phyloP scores from a whole-genome alignment of 1,140 invertebrate species.

The Antheraea pernyi region DNA sequence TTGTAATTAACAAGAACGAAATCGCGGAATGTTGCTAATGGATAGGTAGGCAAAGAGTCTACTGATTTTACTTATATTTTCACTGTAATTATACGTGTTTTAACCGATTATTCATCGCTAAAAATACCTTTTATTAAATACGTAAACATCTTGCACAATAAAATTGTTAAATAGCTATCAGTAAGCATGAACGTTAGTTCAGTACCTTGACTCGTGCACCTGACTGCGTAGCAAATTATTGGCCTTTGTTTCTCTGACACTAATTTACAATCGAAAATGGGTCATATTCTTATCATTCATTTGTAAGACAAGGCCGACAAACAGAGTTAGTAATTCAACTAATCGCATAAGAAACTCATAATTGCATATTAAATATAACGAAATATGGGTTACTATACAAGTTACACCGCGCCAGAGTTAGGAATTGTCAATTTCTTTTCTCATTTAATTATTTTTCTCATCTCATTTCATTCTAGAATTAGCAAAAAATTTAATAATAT shows the following conservation, averaged over 20 bases:
- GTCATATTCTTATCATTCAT: background rate
- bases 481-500: too few relatives aligned
- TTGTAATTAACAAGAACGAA: too few relatives aligned
- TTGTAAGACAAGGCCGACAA: background rate
- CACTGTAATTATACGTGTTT: too few relatives aligned
- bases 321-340: background rate
- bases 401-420: too few relatives aligned
- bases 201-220: background rate
- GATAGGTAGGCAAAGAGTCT: too few relatives aligned
- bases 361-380: background rate
- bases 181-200: background rate
- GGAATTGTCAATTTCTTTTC: too few relatives aligned
- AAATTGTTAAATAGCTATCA: background rate
- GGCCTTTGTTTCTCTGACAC: background rate
- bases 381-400: background rate
- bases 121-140: background rate
- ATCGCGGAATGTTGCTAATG: too few relatives aligned
- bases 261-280: background rate
- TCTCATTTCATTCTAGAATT: too few relatives aligned
- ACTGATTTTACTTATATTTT: too few relatives aligned
- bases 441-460: too few relatives aligned
- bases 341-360: background rate
- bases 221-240: conserved; percentile 4
- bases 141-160: background rate
- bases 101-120: background rate